phyloP scores from a whole-genome alignment of 2,113 vertebrate species.

The Lophura nycthemera region DNA sequence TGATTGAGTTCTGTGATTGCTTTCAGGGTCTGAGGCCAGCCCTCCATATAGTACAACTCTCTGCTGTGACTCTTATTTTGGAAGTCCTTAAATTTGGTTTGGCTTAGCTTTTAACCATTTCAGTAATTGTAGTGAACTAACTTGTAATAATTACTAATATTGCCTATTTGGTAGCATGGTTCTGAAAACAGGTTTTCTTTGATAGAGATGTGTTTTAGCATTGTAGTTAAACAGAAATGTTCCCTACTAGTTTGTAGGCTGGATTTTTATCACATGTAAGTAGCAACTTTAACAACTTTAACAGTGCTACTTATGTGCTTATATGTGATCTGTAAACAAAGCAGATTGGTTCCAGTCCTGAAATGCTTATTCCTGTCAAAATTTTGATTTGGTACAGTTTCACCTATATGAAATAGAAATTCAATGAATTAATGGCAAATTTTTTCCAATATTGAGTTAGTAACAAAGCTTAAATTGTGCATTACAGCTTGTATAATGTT shows the following conservation, averaged over 20 bases:
- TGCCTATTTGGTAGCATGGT: background rate
- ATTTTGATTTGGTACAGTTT: background rate
- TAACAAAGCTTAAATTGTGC: background rate
- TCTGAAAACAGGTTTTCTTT: background rate
- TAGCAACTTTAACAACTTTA: background rate
- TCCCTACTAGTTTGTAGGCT: background rate
- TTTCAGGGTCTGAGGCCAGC: background rate
- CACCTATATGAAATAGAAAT: background rate
- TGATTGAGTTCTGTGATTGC: background rate
- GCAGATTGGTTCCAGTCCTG: background rate
- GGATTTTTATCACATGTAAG: background rate
- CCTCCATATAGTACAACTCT: background rate
- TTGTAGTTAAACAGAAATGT: background rate
- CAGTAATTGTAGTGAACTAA: background rate
- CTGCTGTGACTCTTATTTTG: background rate
- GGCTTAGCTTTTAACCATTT: background rate
- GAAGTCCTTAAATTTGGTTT: background rate
- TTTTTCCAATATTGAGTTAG: background rate
- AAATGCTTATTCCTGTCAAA: background rate
- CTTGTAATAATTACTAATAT: background rate
- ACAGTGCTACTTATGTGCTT: background rate
- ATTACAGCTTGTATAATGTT: background rate
- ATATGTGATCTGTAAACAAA: accelerated
- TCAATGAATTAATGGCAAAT: background rate
- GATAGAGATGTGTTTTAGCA: background rate